Percentiles rank a stretch among this genome's conserved stretches.
Evolutionary conservation across 2,113 vertebrate species (phyloP).

Genomic region (Poicephalus gulielmi): DNA sequence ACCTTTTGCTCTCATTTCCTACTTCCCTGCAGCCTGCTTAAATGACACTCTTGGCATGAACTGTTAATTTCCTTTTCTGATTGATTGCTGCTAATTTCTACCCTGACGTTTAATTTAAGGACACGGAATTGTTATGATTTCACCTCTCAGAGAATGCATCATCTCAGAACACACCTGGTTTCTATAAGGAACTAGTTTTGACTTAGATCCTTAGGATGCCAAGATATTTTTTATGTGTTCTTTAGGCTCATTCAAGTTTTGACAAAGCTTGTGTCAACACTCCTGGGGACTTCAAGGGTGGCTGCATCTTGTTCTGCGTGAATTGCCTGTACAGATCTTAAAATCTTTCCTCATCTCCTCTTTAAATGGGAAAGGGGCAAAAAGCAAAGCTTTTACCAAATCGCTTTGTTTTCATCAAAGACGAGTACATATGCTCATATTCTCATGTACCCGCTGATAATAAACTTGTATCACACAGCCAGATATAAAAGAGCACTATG

Average conservation of each 20-base stretch:
- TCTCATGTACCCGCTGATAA: neutral
- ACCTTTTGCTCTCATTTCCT: neutral
- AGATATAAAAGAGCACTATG: constrained; percentile 58
- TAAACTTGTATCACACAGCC: constrained; percentile 54
- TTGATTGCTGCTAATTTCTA: fast-evolving
- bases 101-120: neutral
- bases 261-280: neutral
- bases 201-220: neutral
- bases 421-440: neutral
- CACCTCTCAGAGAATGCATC: neutral
- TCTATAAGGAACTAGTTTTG: neutral
- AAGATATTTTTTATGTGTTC: neutral
- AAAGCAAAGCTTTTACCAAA: neutral
- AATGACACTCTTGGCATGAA: neutral
- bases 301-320: neutral
- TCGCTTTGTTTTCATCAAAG: neutral
- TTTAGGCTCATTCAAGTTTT: neutral
- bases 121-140: neutral
- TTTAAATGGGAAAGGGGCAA: neutral
- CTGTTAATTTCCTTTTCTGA: neutral
- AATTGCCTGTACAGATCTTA: neutral
- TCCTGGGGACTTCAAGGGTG: neutral
- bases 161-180: neutral
- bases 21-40: neutral
- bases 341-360: neutral